Evolutionary conservation across 2,797 vertebrate species (phyloP), one percentile per base, ranked within the genome.

Genomic region (Eulemur albifrons): DNA sequence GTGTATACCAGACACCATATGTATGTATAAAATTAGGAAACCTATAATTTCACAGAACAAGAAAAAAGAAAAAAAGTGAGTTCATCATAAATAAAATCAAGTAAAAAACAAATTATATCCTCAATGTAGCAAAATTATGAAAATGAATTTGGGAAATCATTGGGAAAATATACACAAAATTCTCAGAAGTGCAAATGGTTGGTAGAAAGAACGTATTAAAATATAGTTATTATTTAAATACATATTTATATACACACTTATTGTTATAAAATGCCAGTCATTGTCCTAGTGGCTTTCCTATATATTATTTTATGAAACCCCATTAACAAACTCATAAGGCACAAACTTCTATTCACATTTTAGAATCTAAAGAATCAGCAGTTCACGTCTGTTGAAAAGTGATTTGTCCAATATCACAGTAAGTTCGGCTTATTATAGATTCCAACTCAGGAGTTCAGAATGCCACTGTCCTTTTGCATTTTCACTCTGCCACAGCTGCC

Each of bases 401-500:
- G 17, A 27, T 69, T 63, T 7, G 12, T 4, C 25, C 9, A 11
- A 13, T 18, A 38, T 25, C 15, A 38, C 32, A 10, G 17, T n/a
- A 21, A 8, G 2, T 69, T 67, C 69, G 50, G 5, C 25, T 87
- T 59, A 43, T 54, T 30, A 25, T 9, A 27, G 48, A 54, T 2
- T 25, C 20, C 1, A 27, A 1, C 0, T 17, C 54, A 17, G 8
- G 17, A 2, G 8, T 21, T 4, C 25, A 4, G 8, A 69, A 23
- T 3, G 4, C 4, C 72, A 63, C 21, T n/a, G 3, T 63, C 27
- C 17, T 27, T 75, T 35, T 23, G 10, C 0, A 59, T 27, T 61
- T 86, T 38, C 32, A 11, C 5, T 69, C 21, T 38, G 30, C 13
- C 32, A 52, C 35, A 32, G 13, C 1, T 73, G 12, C 5, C 30